Base-by-base conservation (phyloP, 1,140 invertebrate species). In the Neoseiulus cucumeris region DNA sequence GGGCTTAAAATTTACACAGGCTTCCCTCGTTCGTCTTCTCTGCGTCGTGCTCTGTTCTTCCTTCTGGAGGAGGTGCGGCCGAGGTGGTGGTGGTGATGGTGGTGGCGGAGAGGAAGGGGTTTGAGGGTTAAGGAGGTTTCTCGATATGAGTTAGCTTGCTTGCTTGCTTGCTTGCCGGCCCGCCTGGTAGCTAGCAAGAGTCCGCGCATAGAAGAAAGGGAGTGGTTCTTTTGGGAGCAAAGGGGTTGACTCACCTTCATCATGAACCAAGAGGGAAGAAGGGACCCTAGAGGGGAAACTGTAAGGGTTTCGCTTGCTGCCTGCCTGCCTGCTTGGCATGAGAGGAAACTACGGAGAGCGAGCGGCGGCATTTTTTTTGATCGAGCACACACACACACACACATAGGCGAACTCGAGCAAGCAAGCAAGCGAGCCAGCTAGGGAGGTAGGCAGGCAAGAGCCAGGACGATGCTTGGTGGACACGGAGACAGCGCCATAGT, bases 201-300 rank as follows among this genome's bases (percentile, higher is more conserved):
- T 39, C 33, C 33, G 33, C 4, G 33, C 33, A 39, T 39, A 39
- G 33, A 39, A 39, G 33, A 39, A 39, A 39, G 33, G 33, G 33
- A 39, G 33, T 39, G 33, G 33, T 39, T 39, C 33, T 39, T 18
- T 25, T 59, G 51, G 51, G 51, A 47, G 45, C 45, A 47, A 47
- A 47, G 45, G 45, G 45, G 45, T 47, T 47, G 45, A 59, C 51
- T 59, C 51, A 59, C 51, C 51, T 59, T 59, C 51, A 59, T 33
- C 14, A 59, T 25, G 18, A 47, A 39, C 4, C 51, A 33, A 9
- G 14, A 14, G 22, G 14, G 51, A 59, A 14, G 22, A 47, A 4
- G 45, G 14, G 4, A 25, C 18, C 28, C 28, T 4, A n/a, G 4
- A 25, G 51, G 33, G 17, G 51, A 20, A 59, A 47, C 4, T 25